Base-by-base conservation (phyloP, 1,140 invertebrate genomes). In the Leptinotarsa defecta region DNA sequence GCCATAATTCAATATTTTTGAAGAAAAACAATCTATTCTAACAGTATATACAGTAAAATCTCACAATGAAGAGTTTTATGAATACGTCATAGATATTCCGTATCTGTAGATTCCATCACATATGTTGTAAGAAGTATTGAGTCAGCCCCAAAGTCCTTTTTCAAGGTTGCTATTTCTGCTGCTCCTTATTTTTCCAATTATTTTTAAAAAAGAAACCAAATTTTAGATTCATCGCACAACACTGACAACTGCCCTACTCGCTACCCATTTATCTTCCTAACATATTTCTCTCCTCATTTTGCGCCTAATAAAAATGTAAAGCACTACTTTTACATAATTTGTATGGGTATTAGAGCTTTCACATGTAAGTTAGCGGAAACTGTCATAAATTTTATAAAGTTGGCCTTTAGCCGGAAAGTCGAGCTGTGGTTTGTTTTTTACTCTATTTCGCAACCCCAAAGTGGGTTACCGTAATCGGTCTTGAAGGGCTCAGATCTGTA, bases 241-340 rank as follows among this genome's bases (percentile, higher is more conserved):
- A n/a, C 48, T 71, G 69, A 13, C 19, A 24, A 74, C 75, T 76
- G 79, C 76, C 68, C 75, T 83, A 79, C 80, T 77, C 78, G 48
- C 76, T 77, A 78, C 79, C 79, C 81, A 83, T 83, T 82, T 83
- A 83, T 83, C 80, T 81, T 81, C 70, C 57, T 72, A 75, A 76
- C 78, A 79, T 79, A 78, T 76, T 81, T 79, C 77, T 80, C 77
- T 69, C 74, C 74, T 78, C 80, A 77, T 82, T 82, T 80, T 77
- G 77, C 76, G 76, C 78, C 83, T 83, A 83, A 84, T 84, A 84
- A 83, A 84, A 83, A 83, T 83, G 83, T 83, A 84, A 82, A 84
- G 83, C 80, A 83, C 81, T 82, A 74, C 80, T 79, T 82, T 80
- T 83, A 83, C 83, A 83, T 84, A 83, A 84, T 84, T 84, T 84